A percentile compares a stretch with the other conserved stretches of the same genome.
These are phyloP conservation scores for Ligdia adustata DNA, from an alignment of 2,888 invertebrate species.

Conservation along the genomic window DNA sequence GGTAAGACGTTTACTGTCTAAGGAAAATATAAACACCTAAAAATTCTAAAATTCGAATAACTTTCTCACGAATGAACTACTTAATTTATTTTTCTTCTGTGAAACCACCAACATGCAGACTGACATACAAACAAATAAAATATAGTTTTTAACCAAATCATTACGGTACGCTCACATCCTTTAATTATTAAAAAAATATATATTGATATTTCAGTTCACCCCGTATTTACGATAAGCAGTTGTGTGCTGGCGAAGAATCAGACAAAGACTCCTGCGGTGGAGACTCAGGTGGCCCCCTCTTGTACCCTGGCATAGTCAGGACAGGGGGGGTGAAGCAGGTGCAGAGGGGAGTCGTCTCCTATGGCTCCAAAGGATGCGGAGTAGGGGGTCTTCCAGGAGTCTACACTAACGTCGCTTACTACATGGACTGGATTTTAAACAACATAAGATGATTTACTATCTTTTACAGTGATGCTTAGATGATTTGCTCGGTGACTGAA, in stretches of 20 bases:
- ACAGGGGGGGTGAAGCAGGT: constrained; percentile 71
- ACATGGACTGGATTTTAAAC: constrained; percentile 85
- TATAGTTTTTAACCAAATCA: too few species aligned
- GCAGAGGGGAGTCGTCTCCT: constrained; percentile 85
- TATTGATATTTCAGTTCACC: constrained; percentile 46
- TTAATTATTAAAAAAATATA: too few species aligned
- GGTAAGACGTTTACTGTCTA: too few species aligned
- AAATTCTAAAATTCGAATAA: too few species aligned
- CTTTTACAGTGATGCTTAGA: too few species aligned
- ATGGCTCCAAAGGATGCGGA: constrained; percentile 81
- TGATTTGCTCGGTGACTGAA: too few species aligned
- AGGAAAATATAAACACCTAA: too few species aligned
- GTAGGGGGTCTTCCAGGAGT: constrained; percentile 81
- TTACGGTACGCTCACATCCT: too few species aligned
- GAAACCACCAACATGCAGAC: too few species aligned
- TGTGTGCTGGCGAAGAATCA: constrained; percentile 81
- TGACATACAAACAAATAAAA: too few species aligned
- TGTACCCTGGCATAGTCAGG: constrained; percentile 59
- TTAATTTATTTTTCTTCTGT: too few species aligned
- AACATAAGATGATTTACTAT: constrained; percentile 43
- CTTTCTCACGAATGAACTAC: too few species aligned
- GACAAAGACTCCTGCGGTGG: constrained; percentile 86
- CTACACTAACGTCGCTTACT: constrained; percentile 82
- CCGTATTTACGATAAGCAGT: constrained; percentile 68
- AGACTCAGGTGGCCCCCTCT: constrained; percentile 88